A percentile compares a stretch with the other conserved stretches of the same genome.
phyloP scores from a whole-genome alignment of 2,797 vertebrate genomes.

The Anguilla megastoma region DNA sequence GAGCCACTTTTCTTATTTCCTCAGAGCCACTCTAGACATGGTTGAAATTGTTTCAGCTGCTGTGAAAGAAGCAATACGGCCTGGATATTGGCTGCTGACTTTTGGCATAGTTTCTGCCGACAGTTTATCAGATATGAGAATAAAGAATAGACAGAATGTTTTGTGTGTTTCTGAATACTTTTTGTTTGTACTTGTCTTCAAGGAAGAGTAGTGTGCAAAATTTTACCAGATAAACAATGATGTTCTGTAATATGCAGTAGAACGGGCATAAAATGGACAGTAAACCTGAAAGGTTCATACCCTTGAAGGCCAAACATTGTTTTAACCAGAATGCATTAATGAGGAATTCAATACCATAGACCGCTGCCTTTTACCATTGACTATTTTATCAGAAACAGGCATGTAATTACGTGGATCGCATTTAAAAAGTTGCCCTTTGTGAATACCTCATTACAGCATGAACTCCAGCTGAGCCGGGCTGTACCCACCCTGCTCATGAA shows the following conservation, averaged over 20 bases:
- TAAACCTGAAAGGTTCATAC: neutral
- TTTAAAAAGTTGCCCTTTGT: constrained; percentile 43
- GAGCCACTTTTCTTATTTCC: neutral
- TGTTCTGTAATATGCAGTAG: neutral
- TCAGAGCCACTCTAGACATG: neutral
- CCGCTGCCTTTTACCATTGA: neutral
- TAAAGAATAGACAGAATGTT: neutral
- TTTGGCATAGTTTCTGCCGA: neutral
- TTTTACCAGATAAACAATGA: neutral
- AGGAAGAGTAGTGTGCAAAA: neutral
- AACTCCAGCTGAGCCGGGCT: neutral
- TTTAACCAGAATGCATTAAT: neutral
- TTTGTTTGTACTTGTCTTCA: neutral
- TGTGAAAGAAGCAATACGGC: neutral
- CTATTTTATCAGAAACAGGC: constrained; percentile 28
- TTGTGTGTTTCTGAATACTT: neutral
- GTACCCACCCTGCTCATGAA: neutral
- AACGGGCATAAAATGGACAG: neutral
- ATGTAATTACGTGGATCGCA: constrained; percentile 51
- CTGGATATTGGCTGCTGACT: neutral
- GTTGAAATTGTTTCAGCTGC: neutral
- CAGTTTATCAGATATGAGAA: neutral
- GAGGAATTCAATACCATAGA: neutral
- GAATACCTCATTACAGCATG: constrained; percentile 52
- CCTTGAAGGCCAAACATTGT: neutral